Evolutionary conservation across 2,888 invertebrate genomes (phyloP), one percentile per base, ranked within the genome.

Genomic region (Ametastegia equiseti): DNA sequence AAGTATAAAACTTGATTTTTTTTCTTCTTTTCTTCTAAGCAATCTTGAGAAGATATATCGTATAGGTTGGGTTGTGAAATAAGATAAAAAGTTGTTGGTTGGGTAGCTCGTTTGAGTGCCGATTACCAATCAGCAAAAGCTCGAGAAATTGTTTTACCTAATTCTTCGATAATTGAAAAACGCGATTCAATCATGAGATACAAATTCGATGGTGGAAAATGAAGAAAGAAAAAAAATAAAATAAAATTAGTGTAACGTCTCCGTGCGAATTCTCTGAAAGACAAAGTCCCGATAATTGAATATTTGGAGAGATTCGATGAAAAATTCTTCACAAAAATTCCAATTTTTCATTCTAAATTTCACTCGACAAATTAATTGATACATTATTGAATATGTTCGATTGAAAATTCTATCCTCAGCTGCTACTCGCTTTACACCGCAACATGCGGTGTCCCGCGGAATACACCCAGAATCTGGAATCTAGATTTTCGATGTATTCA

Each of bases 381-480:
- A 71, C 5, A 50, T 73, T 54, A 36, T 54, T 1, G 54, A 71
- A 47, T 15, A 63, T 45, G 7, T 1, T 15, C 23, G 15, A 11
- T 7, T 39, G 19, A 39, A 3, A 19, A 19, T n/a, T 39, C 19
- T 9, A 39, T 6, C 36, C 39, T 19, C 65, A 36, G 19, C 39
- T 65, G 36, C 19, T 19, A 36, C 39, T 7, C 5, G 39, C 36
- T n/a, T n/a, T n/a, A n/a, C n/a, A n/a, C n/a, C n/a, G 1, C n/a
- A n/a, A 30, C 60, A 60, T 60, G 30, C 23, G 54, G 54, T 54
- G 6, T 1, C 30, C 33, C 5, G 63, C n/a, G 33, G 33, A 23
- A 33, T 63, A 63, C n/a, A 33, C n/a, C 63, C 63, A 30, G 63
- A 45, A 63, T 63, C 30, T 23, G 27, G 73, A 54, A 54, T 75